Evolutionary conservation across 1,140 invertebrate species (phyloP).

Genomic region (Drosophila albomicans): DNA sequence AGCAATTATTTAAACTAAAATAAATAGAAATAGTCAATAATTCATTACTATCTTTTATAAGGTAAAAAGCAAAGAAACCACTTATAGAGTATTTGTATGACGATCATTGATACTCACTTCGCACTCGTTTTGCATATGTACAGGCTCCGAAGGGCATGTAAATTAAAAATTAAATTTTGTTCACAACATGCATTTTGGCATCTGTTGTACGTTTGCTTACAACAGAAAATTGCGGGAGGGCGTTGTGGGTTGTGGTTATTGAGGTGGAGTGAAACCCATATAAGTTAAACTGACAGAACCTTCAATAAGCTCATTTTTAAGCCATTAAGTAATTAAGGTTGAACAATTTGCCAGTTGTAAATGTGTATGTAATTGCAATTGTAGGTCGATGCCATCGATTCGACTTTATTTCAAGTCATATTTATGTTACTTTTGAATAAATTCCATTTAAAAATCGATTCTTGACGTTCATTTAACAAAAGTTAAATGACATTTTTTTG

Average conservation of each 20-base stretch:
- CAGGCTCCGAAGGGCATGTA: conserved; percentile 43
- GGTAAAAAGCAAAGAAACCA: too few species aligned
- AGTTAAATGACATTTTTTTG: conserved; percentile 3
- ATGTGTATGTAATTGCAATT: conserved; percentile 15
- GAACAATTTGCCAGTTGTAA: conserved; percentile 54
- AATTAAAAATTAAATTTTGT: conserved; percentile 76
- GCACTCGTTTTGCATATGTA: conserved; percentile 19
- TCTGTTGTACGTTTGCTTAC: conserved; percentile 53
- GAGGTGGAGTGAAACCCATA: conserved; percentile 30
- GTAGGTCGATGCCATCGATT: conserved; percentile 20
- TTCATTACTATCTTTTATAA: too few species aligned
- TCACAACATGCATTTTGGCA: conserved; percentile 72
- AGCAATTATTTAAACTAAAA: too few species aligned
- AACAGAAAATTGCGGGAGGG: conserved; percentile 46
- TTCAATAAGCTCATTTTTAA: conserved; percentile 66
- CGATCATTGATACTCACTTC: neutral
- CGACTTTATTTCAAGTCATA: conserved; percentile 8
- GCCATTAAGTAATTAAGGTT: conserved; percentile 74
- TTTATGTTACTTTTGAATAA: conserved; percentile 9
- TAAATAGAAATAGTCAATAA: too few species aligned
- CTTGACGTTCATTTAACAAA: neutral
- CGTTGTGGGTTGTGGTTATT: conserved; percentile 29
- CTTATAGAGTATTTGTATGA: conserved; percentile 2
- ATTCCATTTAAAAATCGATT: conserved; percentile 1
- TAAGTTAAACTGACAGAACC: conserved; percentile 59